Evolutionary conservation across 2,113 vertebrate genomes (phyloP), one percentile per base, ranked within the genome.

Genomic region (Gavia stellata): DNA sequence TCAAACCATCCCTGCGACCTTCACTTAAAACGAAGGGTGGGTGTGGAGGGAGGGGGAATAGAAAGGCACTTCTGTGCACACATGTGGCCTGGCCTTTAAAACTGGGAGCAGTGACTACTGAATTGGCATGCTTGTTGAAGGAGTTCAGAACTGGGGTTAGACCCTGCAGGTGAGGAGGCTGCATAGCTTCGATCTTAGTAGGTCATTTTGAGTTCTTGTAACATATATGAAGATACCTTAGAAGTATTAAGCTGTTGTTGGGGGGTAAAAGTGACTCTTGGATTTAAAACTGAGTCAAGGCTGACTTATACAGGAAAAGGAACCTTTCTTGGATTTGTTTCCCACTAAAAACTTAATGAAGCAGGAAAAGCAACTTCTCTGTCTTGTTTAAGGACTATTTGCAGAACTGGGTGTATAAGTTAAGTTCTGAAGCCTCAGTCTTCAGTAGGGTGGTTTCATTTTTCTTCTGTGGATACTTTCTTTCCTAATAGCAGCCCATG

Each of bases 1-100:
- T 77, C 49, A 55, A 0, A 21, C 12, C 17, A 4, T 63, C 26
- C 33, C 53, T 44, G 40, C 1, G 8, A 1, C 2, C 0, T 9
- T 81, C 65, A 2, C 40, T 24, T 7, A 17, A 7, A 62, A 58
- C n/a, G 59, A 61, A 70, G 44, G 52, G 31, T 33, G 8, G 26
- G 33, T 56, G 55, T 74, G 81, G 63, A 84, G 52, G 38, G 55
- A 56, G n/a, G 53, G 28, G 18, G 6, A 49, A 9, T 24, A 1
- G 12, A 34, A 45, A 61, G 63, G 1, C 12, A 2, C 26, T 72
- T 17, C 72, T 56, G 14, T 42, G 31, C 14, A 8, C 5, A 7
- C 3, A 0, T 7, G 8, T 44, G 72, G 49, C 80, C 53, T 67
- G 72, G 42, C 52, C 59, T 87, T 59, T 19, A 21, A 7, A 62